Evolutionary conservation across 2,797 vertebrate species (phyloP).

Genomic region (Scyliorhinus canicula): DNA sequence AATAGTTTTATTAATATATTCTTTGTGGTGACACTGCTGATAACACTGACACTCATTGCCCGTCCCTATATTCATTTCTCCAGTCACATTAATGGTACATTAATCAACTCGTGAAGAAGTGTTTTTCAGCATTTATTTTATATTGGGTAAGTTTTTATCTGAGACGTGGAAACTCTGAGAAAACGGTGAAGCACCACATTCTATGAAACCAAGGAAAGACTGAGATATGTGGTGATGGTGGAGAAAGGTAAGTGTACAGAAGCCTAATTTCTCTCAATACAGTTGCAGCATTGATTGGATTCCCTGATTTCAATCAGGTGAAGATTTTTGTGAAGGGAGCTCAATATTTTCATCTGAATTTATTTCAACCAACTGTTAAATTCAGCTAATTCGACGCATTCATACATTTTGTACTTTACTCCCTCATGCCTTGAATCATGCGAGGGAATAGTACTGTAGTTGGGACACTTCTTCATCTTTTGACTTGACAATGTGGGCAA

Average conservation of each 20-base stretch:
- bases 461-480: not conserved
- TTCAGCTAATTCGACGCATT: not conserved
- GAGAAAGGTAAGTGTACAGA: not conserved
- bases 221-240: not conserved
- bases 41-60: not conserved
- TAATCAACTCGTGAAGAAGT: not conserved
- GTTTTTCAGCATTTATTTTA: not conserved
- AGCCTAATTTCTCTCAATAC: no score
- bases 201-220: not conserved
- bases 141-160: not conserved
- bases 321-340: not conserved
- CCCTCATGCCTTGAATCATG: not conserved
- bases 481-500: not conserved
- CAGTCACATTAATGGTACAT: not conserved
- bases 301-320: not conserved
- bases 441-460: not conserved
- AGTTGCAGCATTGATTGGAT: not conserved
- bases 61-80: not conserved
- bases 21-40: not conserved
- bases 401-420: not conserved
- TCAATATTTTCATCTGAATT: not conserved
- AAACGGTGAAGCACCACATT: not conserved
- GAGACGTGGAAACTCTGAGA: not conserved
- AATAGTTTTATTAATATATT: not conserved
- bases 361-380: not conserved